Percentiles rank a stretch among this genome's conserved stretches.
phyloP scores from a whole-genome alignment of 2,888 invertebrate genomes.

The Torymus aiolomorphi region DNA sequence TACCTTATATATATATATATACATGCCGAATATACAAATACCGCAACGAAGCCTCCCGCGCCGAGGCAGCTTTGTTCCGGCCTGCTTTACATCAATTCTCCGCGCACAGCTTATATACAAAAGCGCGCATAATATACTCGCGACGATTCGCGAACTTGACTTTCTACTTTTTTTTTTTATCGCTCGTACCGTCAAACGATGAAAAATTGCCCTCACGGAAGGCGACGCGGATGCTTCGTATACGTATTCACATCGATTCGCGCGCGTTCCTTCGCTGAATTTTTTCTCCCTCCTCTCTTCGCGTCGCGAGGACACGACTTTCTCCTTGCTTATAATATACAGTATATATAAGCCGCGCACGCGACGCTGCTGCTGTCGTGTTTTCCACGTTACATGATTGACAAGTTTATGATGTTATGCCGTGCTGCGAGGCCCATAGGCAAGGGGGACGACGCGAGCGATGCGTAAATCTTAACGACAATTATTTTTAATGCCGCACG shows the following conservation, averaged over 20 bases:
- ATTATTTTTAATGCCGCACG: constrained; percentile 44
- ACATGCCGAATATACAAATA: not conserved
- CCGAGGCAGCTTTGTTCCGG: no score
- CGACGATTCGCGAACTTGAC: constrained; percentile 23
- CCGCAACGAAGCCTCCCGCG: not conserved
- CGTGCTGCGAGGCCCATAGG: not conserved
- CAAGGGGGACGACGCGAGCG: not conserved
- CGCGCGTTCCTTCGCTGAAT: constrained; percentile 1
- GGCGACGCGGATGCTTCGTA: no score
- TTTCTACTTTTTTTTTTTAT: constrained; percentile 23
- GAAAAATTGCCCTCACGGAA: constrained; percentile 10
- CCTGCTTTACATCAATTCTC: no score
- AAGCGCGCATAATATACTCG: not conserved
- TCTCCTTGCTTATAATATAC: constrained; percentile 29
- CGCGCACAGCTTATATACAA: not conserved
- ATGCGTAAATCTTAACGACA: constrained; percentile 47
- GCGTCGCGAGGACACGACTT: constrained; percentile 14
- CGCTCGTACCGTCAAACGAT: constrained; percentile 1
- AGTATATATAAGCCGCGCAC: constrained; percentile 24
- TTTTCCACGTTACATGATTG: constrained; percentile 45
- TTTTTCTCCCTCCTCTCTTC: not conserved
- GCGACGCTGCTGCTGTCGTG: not conserved
- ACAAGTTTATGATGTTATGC: constrained; percentile 48
- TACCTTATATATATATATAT: not conserved
- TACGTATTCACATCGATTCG: constrained; percentile 1